Evolutionary conservation across 2,888 invertebrate species (phyloP).

Genomic region (Synanthedon formicaeformis): DNA sequence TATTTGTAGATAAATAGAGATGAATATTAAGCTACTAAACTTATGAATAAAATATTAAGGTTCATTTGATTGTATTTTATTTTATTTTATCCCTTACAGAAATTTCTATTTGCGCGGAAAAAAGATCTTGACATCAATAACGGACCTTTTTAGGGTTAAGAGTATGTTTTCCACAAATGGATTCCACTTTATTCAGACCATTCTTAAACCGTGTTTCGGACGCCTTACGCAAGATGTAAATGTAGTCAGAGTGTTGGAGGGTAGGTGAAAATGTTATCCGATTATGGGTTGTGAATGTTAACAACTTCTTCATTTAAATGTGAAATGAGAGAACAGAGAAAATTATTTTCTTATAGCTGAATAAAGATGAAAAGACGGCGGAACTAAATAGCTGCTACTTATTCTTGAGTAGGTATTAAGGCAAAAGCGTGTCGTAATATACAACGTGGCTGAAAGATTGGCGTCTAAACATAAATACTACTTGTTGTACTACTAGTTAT

Average conservation of each 20-base stretch:
- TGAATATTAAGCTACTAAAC: not conserved
- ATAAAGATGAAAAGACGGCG: no score
- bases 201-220: constrained; percentile 7
- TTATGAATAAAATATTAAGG: not conserved
- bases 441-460: no score
- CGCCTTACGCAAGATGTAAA: constrained; percentile 14
- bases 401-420: not conserved
- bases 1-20: no score
- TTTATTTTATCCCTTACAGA: not conserved
- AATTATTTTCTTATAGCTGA: no score
- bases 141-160: constrained; percentile 6
- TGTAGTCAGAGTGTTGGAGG: constrained; percentile 5
- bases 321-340: no score
- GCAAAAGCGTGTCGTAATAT: no score
- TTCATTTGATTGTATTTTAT: not conserved
- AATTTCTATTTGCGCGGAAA: not conserved
- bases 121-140: not conserved
- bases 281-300: constrained; percentile 13
- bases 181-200: constrained; percentile 10
- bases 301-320: not conserved
- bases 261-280: constrained; percentile 9
- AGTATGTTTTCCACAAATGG: constrained; percentile 10
- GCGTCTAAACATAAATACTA: no score
- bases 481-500: no score
- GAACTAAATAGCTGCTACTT: no score